Evolutionary conservation across 2,888 invertebrate genomes (phyloP).

Genomic region (Lithophane semibrunnea): DNA sequence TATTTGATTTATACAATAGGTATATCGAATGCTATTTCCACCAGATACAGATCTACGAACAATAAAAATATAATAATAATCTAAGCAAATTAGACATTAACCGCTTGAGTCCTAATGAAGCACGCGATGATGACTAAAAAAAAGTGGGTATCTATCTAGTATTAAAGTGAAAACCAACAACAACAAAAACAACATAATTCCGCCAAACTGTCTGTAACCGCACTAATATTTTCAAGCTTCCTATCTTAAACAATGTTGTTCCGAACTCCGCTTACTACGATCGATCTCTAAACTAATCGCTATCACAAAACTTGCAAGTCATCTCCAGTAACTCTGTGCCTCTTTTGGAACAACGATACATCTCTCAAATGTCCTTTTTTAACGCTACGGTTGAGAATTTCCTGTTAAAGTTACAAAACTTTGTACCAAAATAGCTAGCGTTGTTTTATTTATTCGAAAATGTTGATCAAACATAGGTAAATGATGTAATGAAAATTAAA

Average conservation of each 20-base stretch:
- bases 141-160: background rate
- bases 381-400: background rate
- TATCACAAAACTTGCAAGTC: constrained; percentile 61
- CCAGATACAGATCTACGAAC: no score
- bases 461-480: constrained; percentile 2
- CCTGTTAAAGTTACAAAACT: constrained; percentile 9
- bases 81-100: background rate
- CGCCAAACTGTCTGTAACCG: constrained; percentile 30
- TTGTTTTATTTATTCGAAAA: background rate
- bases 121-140: no score
- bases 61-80: background rate
- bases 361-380: constrained; percentile 47
- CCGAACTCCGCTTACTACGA: constrained; percentile 53
- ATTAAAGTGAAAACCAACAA: constrained; percentile 1
- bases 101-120: no score
- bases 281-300: constrained; percentile 62
- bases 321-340: constrained; percentile 44
- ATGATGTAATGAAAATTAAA: constrained; percentile 21
- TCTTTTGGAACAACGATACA: constrained; percentile 56
- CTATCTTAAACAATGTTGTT: constrained; percentile 54
- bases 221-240: constrained; percentile 53
- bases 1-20: background rate
- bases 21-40: background rate
- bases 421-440: background rate
- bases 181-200: constrained; percentile 37